Percentiles rank a stretch among this genome's conserved stretches.
These are phyloP conservation scores for Sebastes ruberrimus DNA, from an alignment of 2,797 vertebrate species.

Conservation along the genomic window DNA sequence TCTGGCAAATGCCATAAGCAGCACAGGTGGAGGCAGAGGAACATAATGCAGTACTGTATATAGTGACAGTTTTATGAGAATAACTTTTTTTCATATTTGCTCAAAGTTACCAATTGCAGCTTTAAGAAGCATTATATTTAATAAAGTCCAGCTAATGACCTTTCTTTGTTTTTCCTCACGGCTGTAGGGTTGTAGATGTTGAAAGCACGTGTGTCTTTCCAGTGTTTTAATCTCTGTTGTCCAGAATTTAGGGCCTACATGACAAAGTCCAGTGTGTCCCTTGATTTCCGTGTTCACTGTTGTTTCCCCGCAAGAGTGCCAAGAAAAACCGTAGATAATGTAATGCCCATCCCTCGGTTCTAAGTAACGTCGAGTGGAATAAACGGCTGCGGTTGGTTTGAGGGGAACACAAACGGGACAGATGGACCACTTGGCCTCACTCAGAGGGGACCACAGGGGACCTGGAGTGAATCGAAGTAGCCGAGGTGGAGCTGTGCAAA, in stretches of 20 bases:
- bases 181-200: background rate
- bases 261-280: conserved; percentile 22
- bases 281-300: conserved; percentile 22
- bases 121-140: background rate
- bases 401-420: conserved; percentile 30
- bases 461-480: background rate
- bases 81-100: background rate
- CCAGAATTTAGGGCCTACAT: background rate
- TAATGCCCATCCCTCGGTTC: conserved; percentile 39
- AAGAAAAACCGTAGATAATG: conserved; percentile 61
- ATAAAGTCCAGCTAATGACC: background rate
- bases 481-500: conserved; percentile 33
- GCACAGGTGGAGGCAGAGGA: background rate
- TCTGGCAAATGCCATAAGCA: background rate
- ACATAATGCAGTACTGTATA: no score
- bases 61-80: background rate
- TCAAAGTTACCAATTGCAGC: background rate
- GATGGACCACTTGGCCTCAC: conserved; percentile 35
- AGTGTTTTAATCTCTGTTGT: background rate
- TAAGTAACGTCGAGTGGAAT: conserved; percentile 13
- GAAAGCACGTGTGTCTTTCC: background rate
- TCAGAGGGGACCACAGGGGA: conserved; percentile 36
- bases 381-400: conserved; percentile 33
- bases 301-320: conserved; percentile 46
- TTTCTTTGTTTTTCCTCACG: background rate